Base-by-base conservation (phyloP, 2,113 vertebrate genomes). In the Abramis brama region DNA sequence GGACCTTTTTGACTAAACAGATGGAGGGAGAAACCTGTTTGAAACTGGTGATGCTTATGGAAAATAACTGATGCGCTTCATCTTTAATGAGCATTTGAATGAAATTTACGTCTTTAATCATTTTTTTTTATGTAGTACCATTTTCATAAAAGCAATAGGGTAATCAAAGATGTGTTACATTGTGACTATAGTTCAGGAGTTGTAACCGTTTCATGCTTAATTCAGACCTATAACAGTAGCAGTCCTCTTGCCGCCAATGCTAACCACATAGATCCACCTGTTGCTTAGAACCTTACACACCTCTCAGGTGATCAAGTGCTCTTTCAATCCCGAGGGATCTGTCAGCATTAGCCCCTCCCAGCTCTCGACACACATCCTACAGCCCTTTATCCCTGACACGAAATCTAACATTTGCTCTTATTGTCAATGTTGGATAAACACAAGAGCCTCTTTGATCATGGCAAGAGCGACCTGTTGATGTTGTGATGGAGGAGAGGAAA, bases 361-460 rank as follows among this genome's bases (percentile, higher is more conserved):
- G 47, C 47, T 76, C 30, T 76, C 59, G 52, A 66, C 62, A 79
- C 84, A 82, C 77, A 82, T 88, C 85, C 88, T 84, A 59, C 17
- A 52, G 52, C 78, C 73, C 73, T 68, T 64, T 85, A 66, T 82
- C 59, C 21, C 52, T 55, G 52, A 90, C 83, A 88, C 84, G 55
- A 87, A 84, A 73, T 86, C 85, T 84, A 89, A 85, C 77, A 83
- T 79, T 84, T 75, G 71, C 74, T 77, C 85, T 89, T 85, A 87
- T 88, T 86, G 84, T 86, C 71, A 70, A 27, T 88, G 87, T 91
- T 89, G 77, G 88, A 87, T 89, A 89, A 89, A 91, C 87, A 89
- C 82, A 77, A 85, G 84, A 76, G 84, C 11, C 55, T 80, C 87
- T 91, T 91, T 91, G 88, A 89, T 91, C 85, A 91, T 73, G 75